phyloP scores from a whole-genome alignment of 2,113 vertebrate genomes.

The Chaetodon trifascialis region DNA sequence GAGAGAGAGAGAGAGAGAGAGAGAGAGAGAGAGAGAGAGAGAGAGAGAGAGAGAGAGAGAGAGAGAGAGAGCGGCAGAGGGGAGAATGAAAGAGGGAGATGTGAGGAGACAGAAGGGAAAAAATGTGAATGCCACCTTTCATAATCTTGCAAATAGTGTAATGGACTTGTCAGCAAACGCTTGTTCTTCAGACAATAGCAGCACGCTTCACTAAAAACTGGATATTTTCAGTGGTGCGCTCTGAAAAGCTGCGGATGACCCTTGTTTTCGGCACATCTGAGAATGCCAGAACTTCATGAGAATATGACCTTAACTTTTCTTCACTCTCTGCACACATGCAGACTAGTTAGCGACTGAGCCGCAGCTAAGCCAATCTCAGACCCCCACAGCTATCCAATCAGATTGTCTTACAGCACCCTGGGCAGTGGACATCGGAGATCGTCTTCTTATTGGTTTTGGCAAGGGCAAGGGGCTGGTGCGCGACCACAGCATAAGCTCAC shows the following conservation, averaged over 20 bases:
- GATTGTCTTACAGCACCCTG: conserved; percentile 79
- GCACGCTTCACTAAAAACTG: conserved; percentile 51
- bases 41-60: conserved; percentile 65
- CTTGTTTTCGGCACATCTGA: conserved; percentile 31
- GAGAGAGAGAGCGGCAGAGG: conserved; percentile 50
- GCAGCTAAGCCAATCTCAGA: conserved; percentile 74
- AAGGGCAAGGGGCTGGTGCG: conserved; percentile 59
- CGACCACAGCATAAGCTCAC: conserved; percentile 59
- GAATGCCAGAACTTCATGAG: conserved; percentile 56
- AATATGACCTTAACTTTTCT: conserved; percentile 72
- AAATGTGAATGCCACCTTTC: conserved; percentile 81
- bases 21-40: conserved; percentile 74
- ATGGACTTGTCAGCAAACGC: conserved; percentile 74
- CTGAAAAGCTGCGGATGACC: conserved; percentile 19
- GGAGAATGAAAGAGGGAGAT: conserved; percentile 75
- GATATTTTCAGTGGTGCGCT: conserved; percentile 46
- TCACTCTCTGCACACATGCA: conserved; percentile 29
- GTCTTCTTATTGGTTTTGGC: conserved; percentile 74
- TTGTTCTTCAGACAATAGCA: conserved; percentile 68
- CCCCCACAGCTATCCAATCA: conserved; percentile 75
- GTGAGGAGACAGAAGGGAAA: conserved; percentile 72
- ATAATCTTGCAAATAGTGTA: conserved; percentile 72
- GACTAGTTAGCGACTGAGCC: conserved; percentile 61
- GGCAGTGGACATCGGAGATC: conserved; percentile 73
- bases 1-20: conserved; percentile 55